These are phyloP conservation scores for Ursus arctos DNA, from an alignment of 2,113 vertebrate genomes.

Conservation along the genomic window DNA sequence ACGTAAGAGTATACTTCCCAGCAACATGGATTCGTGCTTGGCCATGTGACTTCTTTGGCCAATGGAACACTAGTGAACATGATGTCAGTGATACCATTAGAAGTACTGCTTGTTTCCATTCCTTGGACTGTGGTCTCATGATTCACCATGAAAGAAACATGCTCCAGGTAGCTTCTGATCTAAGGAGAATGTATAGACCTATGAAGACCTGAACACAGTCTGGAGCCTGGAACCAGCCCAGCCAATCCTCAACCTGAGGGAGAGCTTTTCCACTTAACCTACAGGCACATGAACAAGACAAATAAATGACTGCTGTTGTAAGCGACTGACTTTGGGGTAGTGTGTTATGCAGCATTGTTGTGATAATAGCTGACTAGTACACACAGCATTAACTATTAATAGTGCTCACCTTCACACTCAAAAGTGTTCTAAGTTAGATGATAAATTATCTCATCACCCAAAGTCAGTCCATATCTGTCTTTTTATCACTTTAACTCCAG, in stretches of 20 bases:
- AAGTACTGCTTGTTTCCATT: background rate
- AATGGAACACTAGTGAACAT: background rate
- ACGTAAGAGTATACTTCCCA: background rate
- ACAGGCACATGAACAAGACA: background rate
- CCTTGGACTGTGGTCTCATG: background rate
- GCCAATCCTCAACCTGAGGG: background rate
- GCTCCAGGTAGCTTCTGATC: background rate
- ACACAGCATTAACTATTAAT: background rate
- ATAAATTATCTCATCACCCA: background rate
- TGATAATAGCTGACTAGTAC: background rate
- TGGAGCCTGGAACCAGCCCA: background rate
- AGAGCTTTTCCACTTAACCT: background rate
- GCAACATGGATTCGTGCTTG: background rate
- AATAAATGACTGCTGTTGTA: background rate
- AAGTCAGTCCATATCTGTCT: background rate
- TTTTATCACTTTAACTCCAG: background rate
- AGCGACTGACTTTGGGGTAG: background rate
- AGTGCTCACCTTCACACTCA: background rate
- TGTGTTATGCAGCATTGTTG: background rate
- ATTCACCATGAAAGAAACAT: background rate
- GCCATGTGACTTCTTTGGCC: background rate
- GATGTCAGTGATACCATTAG: background rate
- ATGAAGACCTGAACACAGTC: background rate
- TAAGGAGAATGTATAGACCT: background rate
- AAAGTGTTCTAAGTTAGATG: background rate